Base-by-base conservation (phyloP, 1,140 invertebrate genomes). In the Eriocheir sinensis region DNA sequence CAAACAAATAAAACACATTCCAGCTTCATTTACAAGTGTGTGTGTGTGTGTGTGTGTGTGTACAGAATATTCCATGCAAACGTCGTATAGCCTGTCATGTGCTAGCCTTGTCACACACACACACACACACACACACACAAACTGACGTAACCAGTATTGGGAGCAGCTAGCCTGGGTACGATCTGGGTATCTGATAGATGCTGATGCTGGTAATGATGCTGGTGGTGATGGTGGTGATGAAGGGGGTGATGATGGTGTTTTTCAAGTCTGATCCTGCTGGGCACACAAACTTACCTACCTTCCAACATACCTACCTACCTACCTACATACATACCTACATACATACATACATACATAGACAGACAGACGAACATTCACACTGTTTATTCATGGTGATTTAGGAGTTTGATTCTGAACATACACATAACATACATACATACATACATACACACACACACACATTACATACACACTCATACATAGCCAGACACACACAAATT, bases 231-330 rank as follows among this genome's bases (percentile, higher is more conserved):
- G n/a, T n/a, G n/a, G n/a, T n/a, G n/a, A n/a, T n/a, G n/a, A n/a
- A n/a, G n/a, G n/a, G n/a, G n/a, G n/a, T n/a, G n/a, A n/a, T n/a
- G n/a, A n/a, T n/a, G n/a, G n/a, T n/a, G n/a, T n/a, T n/a, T n/a
- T n/a, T n/a, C n/a, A n/a, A n/a, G n/a, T n/a, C n/a, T 72, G 12
- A 72, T 72, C 27, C 27, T 72, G 27, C 60, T n/a, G 12, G 30
- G 36, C 81, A 85, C 81, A 85, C 81, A 85, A 30, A 85, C 32
- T 36, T 30, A 83, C 81, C 21, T 30, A 83, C 81, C n/a, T n/a
- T n/a, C n/a, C n/a, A n/a, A 83, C 81, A 83, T 30, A 83, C 81
- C 21, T 30, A 80, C 32, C 4, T 27, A 80, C 32, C 4, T 27
- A 80, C 32, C 4, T 27, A 80, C 32, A 80, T 27, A 80, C 32